Evolutionary conservation across 2,113 vertebrate species (phyloP), one percentile per base, ranked within the genome.

Genomic region (Lagopus muta): DNA sequence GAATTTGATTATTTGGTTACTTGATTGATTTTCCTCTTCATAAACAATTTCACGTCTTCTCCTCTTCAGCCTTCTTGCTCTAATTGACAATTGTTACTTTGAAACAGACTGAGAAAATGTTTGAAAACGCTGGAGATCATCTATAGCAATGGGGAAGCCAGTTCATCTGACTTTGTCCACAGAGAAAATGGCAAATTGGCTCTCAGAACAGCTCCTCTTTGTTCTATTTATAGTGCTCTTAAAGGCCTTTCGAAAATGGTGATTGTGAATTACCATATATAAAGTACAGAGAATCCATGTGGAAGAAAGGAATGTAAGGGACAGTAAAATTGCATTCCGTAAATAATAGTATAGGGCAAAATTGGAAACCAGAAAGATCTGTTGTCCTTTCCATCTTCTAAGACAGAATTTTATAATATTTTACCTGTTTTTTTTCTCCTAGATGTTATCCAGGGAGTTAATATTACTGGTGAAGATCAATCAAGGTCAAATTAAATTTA

Each of bases 141-240:
- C 73, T 88, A 89, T 76, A 72, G 40, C 65, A 82, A 45, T 14
- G 43, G 38, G 43, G 38, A 45, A 75, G 43, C 62, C 89, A 89
- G 38, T 13, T 94, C 92, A 85, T 82, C 30, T 91, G 78, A 82
- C 36, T 81, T 75, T 89, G 65, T 92, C 74, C 61, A 50, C 50
- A 74, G 50, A 74, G 45, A 74, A 83, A 10, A 69, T 8, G 3
- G 74, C 20, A 73, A 84, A 91, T 14, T 84, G 6, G 55, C 40
- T 90, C 55, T 92, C 24, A 62, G 55, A 89, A 91, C 24, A 66
- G 17, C 62, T 85, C 65, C 24, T 64, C 61, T 91, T 82, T 64
- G 62, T 92, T 78, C 48, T 82, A 45, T 22, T 38, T 50, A 27
- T 55, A 55, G 42, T 48, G 54, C 24, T 20, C 34, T 74, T 78